Evolutionary conservation across 2,797 vertebrate genomes (phyloP), one percentile per base, ranked within the genome.

Genomic region (Acanthopagrus latus): DNA sequence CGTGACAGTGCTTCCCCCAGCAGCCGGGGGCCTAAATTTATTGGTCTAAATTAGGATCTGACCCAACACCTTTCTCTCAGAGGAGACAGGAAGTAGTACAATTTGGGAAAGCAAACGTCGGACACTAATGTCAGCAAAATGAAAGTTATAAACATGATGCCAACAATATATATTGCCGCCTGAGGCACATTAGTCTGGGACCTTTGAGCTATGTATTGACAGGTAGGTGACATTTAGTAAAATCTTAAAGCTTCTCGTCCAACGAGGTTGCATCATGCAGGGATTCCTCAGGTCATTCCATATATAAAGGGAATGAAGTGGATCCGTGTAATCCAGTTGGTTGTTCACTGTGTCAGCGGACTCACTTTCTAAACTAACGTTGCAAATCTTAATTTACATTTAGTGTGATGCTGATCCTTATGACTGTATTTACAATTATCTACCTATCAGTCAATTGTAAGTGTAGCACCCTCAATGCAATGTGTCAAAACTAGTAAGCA

Each of bases 11-110:
- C 71, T 78, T 92, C 92, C 92, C 90, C 77, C 72, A 71, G 90
- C 88, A 91, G 72, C 91, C 51, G 74, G 74, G 78, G 80, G 74
- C 80, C 84, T 88, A 89, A 91, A 93, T 93, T 86, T 92, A 85
- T 89, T 83, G 85, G 70, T 90, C 90, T 93, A 95, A 93, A 94
- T 94, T 87, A 92, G 86, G 90, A 91, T 74, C 78, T 92, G 90
- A 93, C 92, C 91, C 82, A 87, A 89, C 87, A 89, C 78, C 84
- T 78, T 88, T 78, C 80, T 88, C 91, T 92, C 91, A 67, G 52
- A 90, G 86, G 88, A 90, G 76, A 77, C 65, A 64, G 38, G 73
- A 86, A 87, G 80, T 83, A 56, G 78, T 85, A 73, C 81, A 80
- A 79, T 85, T 90, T 83, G 73, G 79, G 86, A 67, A 88, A 82